Conservation (phyloP, 1,140 invertebrate genomes). For the Aricia agestis region DNA sequence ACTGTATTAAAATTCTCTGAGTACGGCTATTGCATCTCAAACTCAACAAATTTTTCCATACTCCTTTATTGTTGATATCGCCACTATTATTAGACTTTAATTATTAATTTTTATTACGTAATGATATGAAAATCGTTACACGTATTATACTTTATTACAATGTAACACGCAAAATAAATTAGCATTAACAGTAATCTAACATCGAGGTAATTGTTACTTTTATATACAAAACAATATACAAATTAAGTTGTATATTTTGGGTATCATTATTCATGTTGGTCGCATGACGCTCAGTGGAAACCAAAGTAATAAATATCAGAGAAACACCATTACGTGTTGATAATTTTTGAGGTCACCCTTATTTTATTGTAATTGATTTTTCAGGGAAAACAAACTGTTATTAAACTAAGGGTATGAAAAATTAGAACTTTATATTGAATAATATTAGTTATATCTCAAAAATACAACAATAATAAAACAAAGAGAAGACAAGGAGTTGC, state of each 20-base stretch:
- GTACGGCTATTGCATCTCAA: too few relatives aligned
- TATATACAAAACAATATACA: constrained; percentile 1
- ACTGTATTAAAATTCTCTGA: too few relatives aligned
- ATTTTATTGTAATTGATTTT: constrained; percentile 11
- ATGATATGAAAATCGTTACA: background rate
- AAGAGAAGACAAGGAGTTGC: too few relatives aligned
- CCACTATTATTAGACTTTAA: background rate
- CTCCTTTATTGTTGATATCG: background rate
- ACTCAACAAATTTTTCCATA: too few relatives aligned
- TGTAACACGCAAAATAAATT: background rate
- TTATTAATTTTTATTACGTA: background rate
- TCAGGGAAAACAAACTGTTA: background rate
- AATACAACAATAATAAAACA: too few relatives aligned
- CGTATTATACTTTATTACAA: background rate
- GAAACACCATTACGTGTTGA: constrained; percentile 2
- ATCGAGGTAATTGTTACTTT: background rate
- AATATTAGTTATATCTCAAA: too few relatives aligned
- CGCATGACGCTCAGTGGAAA: background rate
- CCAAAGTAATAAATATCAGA: constrained; percentile 8
- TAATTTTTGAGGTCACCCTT: constrained; percentile 1
- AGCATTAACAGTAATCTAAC: background rate
- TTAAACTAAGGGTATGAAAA: background rate
- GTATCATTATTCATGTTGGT: background rate
- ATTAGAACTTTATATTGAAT: too few relatives aligned
- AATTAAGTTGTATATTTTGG: constrained; percentile 14